A percentile compares a stretch with the other conserved stretches of the same genome.
Conservation (phyloP, 2,888 invertebrate species). For the Pseudococcus viburni region DNA sequence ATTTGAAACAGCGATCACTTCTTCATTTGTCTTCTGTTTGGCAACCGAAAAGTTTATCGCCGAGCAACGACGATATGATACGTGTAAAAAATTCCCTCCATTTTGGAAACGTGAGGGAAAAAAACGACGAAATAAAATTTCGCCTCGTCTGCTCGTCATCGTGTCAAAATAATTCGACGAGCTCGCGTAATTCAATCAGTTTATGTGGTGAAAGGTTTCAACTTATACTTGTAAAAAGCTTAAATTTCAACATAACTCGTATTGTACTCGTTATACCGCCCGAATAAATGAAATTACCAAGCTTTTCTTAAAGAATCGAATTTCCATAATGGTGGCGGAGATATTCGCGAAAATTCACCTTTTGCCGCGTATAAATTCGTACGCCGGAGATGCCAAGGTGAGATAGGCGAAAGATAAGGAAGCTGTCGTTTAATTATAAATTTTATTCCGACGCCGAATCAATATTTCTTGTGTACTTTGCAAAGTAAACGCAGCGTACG, state of each 20-base stretch:
- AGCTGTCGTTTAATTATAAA: conserved; percentile 32
- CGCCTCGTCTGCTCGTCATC: not conserved
- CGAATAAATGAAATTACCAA: conserved; percentile 16
- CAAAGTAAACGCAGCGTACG: not conserved
- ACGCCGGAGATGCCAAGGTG: not conserved
- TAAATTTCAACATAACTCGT: conserved; percentile 1
- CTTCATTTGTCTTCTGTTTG: conserved; percentile 33
- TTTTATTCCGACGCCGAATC: not conserved
- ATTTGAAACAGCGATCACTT: conserved; percentile 32
- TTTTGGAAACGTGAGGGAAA: not conserved
- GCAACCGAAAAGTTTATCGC: conserved; percentile 8
- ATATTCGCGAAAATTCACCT: not conserved
- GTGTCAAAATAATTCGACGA: conserved; percentile 14
- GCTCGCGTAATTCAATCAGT: conserved; percentile 4
- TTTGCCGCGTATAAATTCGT: not conserved
- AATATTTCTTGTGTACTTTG: conserved; percentile 9
- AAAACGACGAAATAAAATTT: conserved; percentile 16
- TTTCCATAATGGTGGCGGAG: not conserved
- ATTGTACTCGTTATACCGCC: not conserved
- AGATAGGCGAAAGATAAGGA: not conserved
- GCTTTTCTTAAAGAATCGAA: conserved; percentile 6
- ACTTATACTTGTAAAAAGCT: conserved; percentile 17
- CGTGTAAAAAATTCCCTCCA: not conserved
- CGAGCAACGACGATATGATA: not conserved
- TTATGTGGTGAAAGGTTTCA: not conserved